Conservation (phyloP, 2,888 invertebrate genomes). For the Lycocerus yunnanus region DNA sequence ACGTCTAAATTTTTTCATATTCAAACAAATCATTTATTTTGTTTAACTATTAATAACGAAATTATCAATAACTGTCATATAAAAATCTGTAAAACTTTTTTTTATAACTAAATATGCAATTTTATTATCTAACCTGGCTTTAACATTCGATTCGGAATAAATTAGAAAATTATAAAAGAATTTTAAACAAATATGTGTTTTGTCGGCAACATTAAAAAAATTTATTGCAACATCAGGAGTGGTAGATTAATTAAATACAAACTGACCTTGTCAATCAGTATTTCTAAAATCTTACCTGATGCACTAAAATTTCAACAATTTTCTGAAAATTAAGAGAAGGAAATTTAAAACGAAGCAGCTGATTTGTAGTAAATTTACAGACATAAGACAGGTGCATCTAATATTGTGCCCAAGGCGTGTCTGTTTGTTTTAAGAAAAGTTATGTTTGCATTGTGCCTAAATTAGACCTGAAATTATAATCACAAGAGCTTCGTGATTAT, state of each 20-base stretch:
- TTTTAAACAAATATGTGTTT: neutral
- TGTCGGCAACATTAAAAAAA: neutral
- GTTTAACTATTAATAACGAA: neutral
- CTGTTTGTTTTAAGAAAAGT: conserved; percentile 49
- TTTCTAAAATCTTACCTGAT: neutral
- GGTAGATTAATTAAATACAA: neutral
- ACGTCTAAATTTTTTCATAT: neutral
- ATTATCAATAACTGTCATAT: neutral
- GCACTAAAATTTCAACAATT: neutral
- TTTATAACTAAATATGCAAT: neutral
- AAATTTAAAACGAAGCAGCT: conserved; percentile 44
- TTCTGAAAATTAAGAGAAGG: conserved; percentile 12
- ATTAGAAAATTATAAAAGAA: neutral
- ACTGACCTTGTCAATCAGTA: neutral
- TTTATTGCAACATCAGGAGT: neutral
- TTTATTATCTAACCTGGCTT: neutral
- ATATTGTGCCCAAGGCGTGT: conserved; percentile 40
- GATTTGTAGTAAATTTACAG: conserved; percentile 46
- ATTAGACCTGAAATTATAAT: conserved; percentile 45
- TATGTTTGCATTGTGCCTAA: conserved; percentile 50
- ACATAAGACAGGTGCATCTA: conserved; percentile 46
- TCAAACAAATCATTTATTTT: neutral
- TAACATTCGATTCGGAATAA: neutral
- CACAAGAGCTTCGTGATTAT: conserved; percentile 45
- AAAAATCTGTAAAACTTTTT: neutral